These are phyloP conservation scores for Pseudomyrmex gracilis DNA, from an alignment of 1,140 invertebrate genomes.

Conservation along the genomic window DNA sequence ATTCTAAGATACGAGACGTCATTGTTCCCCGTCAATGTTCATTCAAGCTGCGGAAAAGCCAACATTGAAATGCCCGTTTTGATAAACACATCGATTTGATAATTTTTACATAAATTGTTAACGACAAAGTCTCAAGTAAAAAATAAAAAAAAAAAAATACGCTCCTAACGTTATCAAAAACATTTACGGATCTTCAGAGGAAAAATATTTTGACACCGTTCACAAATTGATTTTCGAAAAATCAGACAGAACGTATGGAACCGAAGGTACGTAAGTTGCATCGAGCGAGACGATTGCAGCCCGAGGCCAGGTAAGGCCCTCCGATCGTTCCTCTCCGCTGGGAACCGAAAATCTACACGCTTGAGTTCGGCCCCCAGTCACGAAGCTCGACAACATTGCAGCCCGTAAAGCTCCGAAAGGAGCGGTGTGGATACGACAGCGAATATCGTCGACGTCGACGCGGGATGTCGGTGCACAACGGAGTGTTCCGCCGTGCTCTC, in stretches of 20 bases:
- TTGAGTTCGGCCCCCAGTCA: constrained; percentile 66
- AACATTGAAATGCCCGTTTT: neutral
- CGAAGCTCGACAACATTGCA: constrained; percentile 65
- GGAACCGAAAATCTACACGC: constrained; percentile 67
- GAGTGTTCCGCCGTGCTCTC: constrained; percentile 35
- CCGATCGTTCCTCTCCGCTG: constrained; percentile 55
- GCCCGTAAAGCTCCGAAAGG: constrained; percentile 65
- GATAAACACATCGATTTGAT: neutral
- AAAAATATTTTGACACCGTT: neutral
- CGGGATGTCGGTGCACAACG: constrained; percentile 50
- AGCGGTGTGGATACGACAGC: constrained; percentile 68
- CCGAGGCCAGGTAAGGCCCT: neutral
- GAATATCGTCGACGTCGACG: constrained; percentile 70
- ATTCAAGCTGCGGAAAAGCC: neutral
- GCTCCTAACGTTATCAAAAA: neutral
- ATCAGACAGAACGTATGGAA: constrained; percentile 28
- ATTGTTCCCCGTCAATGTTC: constrained; percentile 45
- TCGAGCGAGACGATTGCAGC: constrained; percentile 8
- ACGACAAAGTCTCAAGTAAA: neutral
- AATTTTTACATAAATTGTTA: neutral
- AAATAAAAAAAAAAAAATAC: neutral
- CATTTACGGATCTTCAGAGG: neutral
- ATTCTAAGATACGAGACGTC: constrained; percentile 43
- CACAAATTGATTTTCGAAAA: constrained; percentile 20
- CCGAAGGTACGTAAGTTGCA: constrained; percentile 22